phyloP scores from a whole-genome alignment of 1,140 invertebrate species.

The Temnothorax curvispinosus region DNA sequence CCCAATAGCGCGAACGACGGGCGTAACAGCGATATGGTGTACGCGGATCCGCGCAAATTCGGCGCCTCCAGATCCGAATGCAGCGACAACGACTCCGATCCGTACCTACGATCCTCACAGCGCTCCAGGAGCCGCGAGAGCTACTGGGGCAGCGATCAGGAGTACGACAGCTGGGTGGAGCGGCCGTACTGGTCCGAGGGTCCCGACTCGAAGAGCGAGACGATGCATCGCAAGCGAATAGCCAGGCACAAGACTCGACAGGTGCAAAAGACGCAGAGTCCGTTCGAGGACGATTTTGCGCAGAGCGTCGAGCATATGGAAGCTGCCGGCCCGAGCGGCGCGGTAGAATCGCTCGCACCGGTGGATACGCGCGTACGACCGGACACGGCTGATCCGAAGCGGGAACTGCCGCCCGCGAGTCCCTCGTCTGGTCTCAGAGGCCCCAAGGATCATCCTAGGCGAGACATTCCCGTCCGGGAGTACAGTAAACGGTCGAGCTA shows the following conservation, averaged over 20 bases:
- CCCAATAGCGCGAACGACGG: conserved; percentile 87
- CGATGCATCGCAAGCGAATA: conserved; percentile 82
- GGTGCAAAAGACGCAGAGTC: conserved; percentile 85
- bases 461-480: conserved; percentile 58
- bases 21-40: conserved; percentile 80
- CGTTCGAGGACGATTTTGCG: conserved; percentile 91
- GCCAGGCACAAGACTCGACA: conserved; percentile 81
- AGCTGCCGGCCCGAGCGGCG: conserved; percentile 30
- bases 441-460: conserved; percentile 75
- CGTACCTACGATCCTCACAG: conserved; percentile 78
- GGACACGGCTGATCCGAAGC: conserved; percentile 75
- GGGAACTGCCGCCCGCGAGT: conserved; percentile 76
- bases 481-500: conserved; percentile 82
- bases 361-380: conserved; percentile 77
- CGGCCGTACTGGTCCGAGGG: conserved; percentile 82
- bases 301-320: conserved; percentile 82
- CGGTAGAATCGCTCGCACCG: conserved; percentile 68
- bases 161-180: conserved; percentile 83
- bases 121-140: conserved; percentile 83
- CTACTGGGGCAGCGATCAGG: conserved; percentile 84
- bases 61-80: conserved; percentile 84
- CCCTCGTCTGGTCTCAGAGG: conserved; percentile 70
- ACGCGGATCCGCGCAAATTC: conserved; percentile 80
- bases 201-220: conserved; percentile 80
- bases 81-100: conserved; percentile 84